phyloP scores from a whole-genome alignment of 2,888 invertebrate species.

The Cryptosula pallasiana region DNA sequence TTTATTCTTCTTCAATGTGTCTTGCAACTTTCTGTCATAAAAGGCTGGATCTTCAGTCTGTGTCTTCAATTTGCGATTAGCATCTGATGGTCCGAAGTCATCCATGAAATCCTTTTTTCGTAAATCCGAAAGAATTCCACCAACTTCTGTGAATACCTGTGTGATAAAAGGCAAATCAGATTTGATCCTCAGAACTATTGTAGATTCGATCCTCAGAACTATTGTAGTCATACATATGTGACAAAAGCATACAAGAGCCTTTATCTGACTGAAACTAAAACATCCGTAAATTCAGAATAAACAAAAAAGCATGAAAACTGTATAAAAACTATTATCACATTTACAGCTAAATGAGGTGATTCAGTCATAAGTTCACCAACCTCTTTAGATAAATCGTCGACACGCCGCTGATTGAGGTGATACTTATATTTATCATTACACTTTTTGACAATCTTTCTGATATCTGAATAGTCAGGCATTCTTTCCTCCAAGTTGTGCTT shows the following conservation, averaged over 20 bases:
- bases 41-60: neutral
- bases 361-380: no score
- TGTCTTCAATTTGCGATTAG: neutral
- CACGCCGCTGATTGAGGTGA: neutral
- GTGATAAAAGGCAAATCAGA: no score
- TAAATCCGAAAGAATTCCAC: neutral
- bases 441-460: neutral
- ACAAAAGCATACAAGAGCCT: no score
- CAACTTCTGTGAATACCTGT: slow-evolving; percentile 8
- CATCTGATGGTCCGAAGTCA: slow-evolving; percentile 9
- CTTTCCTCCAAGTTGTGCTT: slow-evolving; percentile 12
- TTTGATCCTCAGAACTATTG: no score
- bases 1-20: neutral
- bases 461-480: slow-evolving; percentile 18
- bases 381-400: slow-evolving; percentile 11
- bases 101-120: slow-evolving; percentile 15
- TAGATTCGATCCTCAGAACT: no score
- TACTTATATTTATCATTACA: slow-evolving; percentile 18
- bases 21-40: neutral
- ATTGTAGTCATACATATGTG: no score
- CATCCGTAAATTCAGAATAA: no score
- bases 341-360: no score
- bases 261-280: no score
- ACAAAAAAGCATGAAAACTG: no score
- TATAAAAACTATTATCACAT: no score